A percentile compares a stretch with the other conserved stretches of the same genome.
phyloP scores from a whole-genome alignment of 2,888 invertebrate species.

The Bellardia pandia region DNA sequence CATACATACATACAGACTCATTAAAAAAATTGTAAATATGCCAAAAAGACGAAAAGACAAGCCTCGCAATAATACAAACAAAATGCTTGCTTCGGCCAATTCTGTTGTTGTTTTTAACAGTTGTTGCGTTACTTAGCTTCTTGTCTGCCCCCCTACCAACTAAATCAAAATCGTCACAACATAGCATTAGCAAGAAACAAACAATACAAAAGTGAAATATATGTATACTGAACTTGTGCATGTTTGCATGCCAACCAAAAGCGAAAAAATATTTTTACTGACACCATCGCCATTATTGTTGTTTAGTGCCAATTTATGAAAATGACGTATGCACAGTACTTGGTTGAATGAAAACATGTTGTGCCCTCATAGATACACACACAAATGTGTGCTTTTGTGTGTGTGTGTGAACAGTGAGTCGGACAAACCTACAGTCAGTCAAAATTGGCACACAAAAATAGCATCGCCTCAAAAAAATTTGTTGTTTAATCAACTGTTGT shows the following conservation, averaged over 20 bases:
- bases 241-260: conserved; percentile 45
- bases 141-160: neutral
- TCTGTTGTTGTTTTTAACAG: conserved; percentile 40
- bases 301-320: conserved; percentile 63
- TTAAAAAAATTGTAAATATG: conserved; percentile 28
- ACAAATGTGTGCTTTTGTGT: neutral
- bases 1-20: neutral
- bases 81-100: conserved; percentile 42
- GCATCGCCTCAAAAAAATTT: conserved; percentile 4
- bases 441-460: neutral
- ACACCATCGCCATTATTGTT: conserved; percentile 63
- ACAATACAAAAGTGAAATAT: neutral
- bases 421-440: conserved; percentile 15
- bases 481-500: neutral
- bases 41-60: conserved; percentile 58
- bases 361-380: conserved; percentile 51
- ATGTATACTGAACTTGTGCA: conserved; percentile 42
- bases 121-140: conserved; percentile 42
- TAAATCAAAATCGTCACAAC: conserved; percentile 55
- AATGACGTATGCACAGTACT: conserved; percentile 73
- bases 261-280: conserved; percentile 33
- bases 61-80: conserved; percentile 53
- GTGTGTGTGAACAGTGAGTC: neutral
- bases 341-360: conserved; percentile 75
- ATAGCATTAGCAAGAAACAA: conserved; percentile 20